These are phyloP conservation scores for Rousettus madagascariensis DNA, from an alignment of 2,797 vertebrate genomes.

Conservation along the genomic window DNA sequence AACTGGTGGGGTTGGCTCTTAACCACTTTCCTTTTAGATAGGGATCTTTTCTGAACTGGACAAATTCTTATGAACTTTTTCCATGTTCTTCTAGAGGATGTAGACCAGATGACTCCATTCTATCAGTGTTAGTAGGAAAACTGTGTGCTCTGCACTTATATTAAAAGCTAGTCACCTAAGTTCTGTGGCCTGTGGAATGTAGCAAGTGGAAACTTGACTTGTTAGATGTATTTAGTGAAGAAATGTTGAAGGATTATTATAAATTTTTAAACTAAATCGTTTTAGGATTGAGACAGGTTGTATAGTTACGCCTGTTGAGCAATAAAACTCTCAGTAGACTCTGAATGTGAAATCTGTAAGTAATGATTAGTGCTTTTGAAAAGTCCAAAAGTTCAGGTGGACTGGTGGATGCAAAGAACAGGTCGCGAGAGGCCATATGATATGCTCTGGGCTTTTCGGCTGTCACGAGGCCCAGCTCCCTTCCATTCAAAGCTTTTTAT, in stretches of 20 bases:
- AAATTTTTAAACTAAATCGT: not conserved
- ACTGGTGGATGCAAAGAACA: not conserved
- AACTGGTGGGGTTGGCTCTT: not conserved
- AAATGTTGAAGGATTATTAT: not conserved
- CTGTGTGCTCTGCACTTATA: not conserved
- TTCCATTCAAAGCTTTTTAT: not conserved
- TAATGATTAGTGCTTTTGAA: not conserved
- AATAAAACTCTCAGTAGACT: not conserved
- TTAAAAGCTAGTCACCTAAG: not conserved
- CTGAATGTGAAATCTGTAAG: not conserved
- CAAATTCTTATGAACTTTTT: not conserved
- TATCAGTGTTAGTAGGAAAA: not conserved
- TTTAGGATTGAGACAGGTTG: not conserved
- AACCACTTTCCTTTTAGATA: not conserved
- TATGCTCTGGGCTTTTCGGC: not conserved
- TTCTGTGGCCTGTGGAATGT: not conserved
- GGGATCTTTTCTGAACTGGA: not conserved
- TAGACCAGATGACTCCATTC: not conserved
- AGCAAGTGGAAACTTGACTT: not conserved
- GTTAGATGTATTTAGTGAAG: not conserved
- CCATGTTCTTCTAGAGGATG: not conserved
- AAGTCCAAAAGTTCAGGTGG: not conserved
- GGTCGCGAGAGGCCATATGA: not conserved
- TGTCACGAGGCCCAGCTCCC: not conserved
- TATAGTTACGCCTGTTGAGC: not conserved